Evolutionary conservation across 2,113 vertebrate species (phyloP), one percentile per base, ranked within the genome.

Genomic region (Saguinus imperator): DNA sequence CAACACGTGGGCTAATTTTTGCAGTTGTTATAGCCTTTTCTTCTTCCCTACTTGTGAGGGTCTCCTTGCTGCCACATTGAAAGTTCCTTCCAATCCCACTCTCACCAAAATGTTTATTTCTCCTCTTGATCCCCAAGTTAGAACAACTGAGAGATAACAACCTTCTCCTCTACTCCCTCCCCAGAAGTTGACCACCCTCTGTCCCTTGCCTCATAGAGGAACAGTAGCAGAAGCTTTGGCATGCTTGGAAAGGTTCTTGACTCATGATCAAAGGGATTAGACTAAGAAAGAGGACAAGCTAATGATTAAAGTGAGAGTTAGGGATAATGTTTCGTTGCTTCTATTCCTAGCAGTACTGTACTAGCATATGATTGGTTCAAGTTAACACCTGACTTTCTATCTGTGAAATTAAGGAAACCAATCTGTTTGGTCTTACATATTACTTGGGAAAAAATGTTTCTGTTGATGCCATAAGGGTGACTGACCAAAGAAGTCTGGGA

Each of bases 301-400:
- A 97, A 96, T 95, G 94, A 97, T 96, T 98, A 97, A 97, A 97
- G 92, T 80, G 85, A 92, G 87, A 91, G 79, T 91, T 89, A 27
- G 10, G 87, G 93, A 97, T 97, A 86, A 94, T 72, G 75, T 97
- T 97, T 97, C 96, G 45, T 96, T 95, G 94, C 61, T 94, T 95
- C 97, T 97, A 96, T 98, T 98, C 80, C 89, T 96, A 97, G 96
- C 87, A 94, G 55, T 96, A 97, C 89, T 89, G 61, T 96, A 97
- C 79, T 94, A 94, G 86, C 83, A 89, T 3, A 0, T 91, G 93
- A 96, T 95, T 91, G 96, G 96, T 80, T 90, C 89, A 93, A 57
- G 91, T 73, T 89, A 93, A 95, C 89, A 94, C 75, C 92, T 96
- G 87, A 94, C 68, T 93, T 96, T 96, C 89, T 97, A 89, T 96